phyloP scores from a whole-genome alignment of 2,888 invertebrate genomes.

The Drosophila melanosoma region DNA sequence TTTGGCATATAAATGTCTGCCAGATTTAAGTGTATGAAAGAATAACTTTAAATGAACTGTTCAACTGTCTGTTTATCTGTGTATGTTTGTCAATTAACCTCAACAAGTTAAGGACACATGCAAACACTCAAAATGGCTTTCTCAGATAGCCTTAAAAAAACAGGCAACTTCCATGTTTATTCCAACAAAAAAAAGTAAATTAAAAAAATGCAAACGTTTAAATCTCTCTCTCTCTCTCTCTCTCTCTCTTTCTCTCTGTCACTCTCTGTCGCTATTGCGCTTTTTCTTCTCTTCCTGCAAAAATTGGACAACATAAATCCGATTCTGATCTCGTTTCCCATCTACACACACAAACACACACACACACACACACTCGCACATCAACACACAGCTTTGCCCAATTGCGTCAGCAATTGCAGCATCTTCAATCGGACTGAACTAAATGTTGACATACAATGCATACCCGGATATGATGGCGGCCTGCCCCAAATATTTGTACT shows the following conservation, averaged over 20 bases:
- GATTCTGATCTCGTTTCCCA: slow-evolving; percentile 6
- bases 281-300: slow-evolving; percentile 53
- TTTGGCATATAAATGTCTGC: neutral
- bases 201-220: slow-evolving; percentile 25
- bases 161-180: neutral
- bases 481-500: slow-evolving; percentile 94
- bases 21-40: neutral
- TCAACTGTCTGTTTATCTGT: neutral
- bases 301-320: slow-evolving; percentile 39
- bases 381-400: slow-evolving; percentile 90
- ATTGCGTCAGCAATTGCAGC: slow-evolving; percentile 93
- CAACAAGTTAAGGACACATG: slow-evolving; percentile 22
- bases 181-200: neutral
- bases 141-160: neutral
- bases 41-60: slow-evolving; percentile 1
- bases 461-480: slow-evolving; percentile 94
- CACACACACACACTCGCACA: slow-evolving; percentile 35
- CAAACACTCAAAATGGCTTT: slow-evolving; percentile 8
- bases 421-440: slow-evolving; percentile 94
- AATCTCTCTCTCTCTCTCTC: slow-evolving; percentile 7
- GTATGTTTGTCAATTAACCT: neutral
- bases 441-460: slow-evolving; percentile 92
- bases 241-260: slow-evolving; percentile 10
- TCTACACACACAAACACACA: slow-evolving; percentile 54
- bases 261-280: neutral